phyloP scores from a whole-genome alignment of 2,797 vertebrate genomes.

The Chaunax sp. region DNA sequence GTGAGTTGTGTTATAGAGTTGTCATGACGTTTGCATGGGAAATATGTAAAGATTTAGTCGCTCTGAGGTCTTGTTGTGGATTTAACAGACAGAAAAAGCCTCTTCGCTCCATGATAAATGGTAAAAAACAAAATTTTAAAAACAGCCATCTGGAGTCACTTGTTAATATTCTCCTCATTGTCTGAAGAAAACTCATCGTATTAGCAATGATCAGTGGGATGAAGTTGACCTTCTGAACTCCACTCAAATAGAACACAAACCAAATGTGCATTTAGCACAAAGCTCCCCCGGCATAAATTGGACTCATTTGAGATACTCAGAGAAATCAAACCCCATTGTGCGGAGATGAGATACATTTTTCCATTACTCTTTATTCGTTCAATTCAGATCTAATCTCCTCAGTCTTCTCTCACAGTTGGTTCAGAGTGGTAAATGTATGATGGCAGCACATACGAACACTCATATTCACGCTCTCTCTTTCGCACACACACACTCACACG shows the following conservation, averaged over 20 bases:
- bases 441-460: constrained; percentile 46
- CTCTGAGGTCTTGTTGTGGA: constrained; percentile 9
- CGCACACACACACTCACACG: constrained; percentile 19
- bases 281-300: constrained; percentile 64
- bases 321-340: constrained; percentile 69
- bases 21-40: constrained; percentile 15
- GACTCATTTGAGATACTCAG: constrained; percentile 72
- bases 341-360: constrained; percentile 75
- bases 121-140: too few relatives aligned
- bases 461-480: constrained; percentile 18
- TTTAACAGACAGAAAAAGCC: constrained; percentile 9
- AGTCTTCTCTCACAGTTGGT: constrained; percentile 56
- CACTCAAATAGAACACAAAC: constrained; percentile 71
- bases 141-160: constrained; percentile 54
- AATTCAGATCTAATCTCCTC: constrained; percentile 73
- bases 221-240: constrained; percentile 67
- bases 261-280: constrained; percentile 76
- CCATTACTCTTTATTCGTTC: constrained; percentile 72
- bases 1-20: not conserved
- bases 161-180: constrained; percentile 43
- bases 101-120: constrained; percentile 19
- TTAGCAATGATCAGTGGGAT: constrained; percentile 68
- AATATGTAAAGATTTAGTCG: constrained; percentile 17
- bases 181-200: constrained; percentile 63
- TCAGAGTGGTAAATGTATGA: constrained; percentile 57